Evolutionary conservation across 92 coral and sea anemone genomes (phyloP).

Genomic region (Actinostola sp.): DNA sequence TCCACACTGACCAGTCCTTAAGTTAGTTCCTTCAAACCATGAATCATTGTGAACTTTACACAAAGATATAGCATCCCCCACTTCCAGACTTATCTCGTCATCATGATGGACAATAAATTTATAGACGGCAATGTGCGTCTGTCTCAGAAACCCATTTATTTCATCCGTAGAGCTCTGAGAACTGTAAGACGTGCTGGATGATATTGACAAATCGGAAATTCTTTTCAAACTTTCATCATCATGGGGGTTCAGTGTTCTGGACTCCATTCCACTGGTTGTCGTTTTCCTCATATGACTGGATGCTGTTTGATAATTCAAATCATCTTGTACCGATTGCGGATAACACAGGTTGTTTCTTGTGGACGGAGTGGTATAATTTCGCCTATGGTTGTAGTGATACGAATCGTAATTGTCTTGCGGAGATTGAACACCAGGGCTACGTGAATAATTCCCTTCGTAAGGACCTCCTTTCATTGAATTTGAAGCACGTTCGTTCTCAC

Average conservation of each 20-base stretch:
- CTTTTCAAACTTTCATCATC: slow-evolving; percentile 22
- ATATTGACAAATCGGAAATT: slow-evolving; percentile 35
- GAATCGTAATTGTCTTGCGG: background rate
- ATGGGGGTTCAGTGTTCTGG: background rate
- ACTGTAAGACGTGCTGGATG: slow-evolving; percentile 31
- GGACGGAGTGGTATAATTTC: slow-evolving; percentile 4
- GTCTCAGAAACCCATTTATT: slow-evolving; percentile 45
- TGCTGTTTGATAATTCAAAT: slow-evolving; percentile 3
- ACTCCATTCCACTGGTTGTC: slow-evolving; percentile 14
- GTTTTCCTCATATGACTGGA: slow-evolving; percentile 15
- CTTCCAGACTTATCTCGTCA: slow-evolving; percentile 76
- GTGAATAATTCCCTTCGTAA: slow-evolving; percentile 3
- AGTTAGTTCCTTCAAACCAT: slow-evolving; percentile 90
- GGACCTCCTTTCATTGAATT: background rate
- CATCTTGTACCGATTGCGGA: slow-evolving; percentile 3
- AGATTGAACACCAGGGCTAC: background rate
- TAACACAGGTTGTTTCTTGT: slow-evolving; percentile 3
- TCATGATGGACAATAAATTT: slow-evolving; percentile 87
- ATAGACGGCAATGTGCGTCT: slow-evolving; percentile 89
- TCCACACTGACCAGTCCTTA: slow-evolving; percentile 78
- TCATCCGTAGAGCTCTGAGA: slow-evolving; percentile 40
- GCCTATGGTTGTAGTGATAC: slow-evolving; percentile 4
- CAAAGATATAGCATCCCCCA: slow-evolving; percentile 88
- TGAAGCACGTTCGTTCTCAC: slow-evolving; percentile 13
- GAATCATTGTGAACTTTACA: slow-evolving; percentile 75